These are phyloP conservation scores for Plagodis pulveraria DNA, from an alignment of 2,888 invertebrate species.

Conservation along the genomic window DNA sequence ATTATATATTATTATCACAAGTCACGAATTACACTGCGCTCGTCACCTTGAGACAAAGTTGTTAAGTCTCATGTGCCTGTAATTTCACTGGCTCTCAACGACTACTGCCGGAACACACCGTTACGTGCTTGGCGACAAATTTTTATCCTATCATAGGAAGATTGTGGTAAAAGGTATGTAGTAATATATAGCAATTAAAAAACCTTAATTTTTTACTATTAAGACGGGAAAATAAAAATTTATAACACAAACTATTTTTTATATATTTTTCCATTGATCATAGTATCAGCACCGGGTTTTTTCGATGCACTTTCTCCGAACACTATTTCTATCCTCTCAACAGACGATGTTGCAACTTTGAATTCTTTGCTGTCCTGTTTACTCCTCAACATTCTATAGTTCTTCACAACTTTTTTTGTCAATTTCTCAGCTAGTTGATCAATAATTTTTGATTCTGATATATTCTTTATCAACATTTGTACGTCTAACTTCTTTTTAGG, in stretches of 20 bases:
- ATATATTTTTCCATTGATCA: slow-evolving; percentile 17
- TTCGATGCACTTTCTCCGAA: background rate
- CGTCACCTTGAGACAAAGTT: too few species aligned
- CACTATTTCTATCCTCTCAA: slow-evolving; percentile 18
- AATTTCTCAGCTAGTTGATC: slow-evolving; percentile 9
- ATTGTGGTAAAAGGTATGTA: too few species aligned
- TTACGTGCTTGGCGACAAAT: too few species aligned
- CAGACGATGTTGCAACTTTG: background rate
- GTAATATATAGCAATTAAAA: too few species aligned
- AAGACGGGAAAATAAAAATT: background rate
- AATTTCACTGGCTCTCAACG: too few species aligned
- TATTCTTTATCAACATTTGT: slow-evolving; percentile 9
- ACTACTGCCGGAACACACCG: too few species aligned
- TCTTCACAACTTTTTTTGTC: slow-evolving; percentile 5
- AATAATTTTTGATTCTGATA: slow-evolving; percentile 12
- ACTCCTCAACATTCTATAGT: background rate
- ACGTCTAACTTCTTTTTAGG: slow-evolving; percentile 5
- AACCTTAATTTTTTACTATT: too few species aligned
- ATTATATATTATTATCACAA: too few species aligned
- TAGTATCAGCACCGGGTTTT: background rate
- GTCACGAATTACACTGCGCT: too few species aligned
- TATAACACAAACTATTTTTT: slow-evolving; percentile 6
- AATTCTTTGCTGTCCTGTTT: slow-evolving; percentile 1
- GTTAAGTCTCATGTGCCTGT: too few species aligned
- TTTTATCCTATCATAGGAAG: too few species aligned